phyloP scores from a whole-genome alignment of 2,888 invertebrate species.

The Camptogramma bilineatum region DNA sequence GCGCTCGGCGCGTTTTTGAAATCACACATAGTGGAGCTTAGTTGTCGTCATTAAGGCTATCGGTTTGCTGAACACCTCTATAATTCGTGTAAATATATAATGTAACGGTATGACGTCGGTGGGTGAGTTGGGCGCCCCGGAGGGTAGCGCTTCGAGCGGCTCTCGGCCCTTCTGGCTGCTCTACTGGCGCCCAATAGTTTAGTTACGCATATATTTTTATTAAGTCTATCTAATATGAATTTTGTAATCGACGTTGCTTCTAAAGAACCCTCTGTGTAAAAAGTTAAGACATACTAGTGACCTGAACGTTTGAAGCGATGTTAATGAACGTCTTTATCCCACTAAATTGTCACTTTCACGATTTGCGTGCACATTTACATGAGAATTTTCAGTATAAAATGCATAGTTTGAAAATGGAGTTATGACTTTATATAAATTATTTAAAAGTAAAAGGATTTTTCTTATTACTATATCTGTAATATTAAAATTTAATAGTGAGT shows the following conservation, averaged over 20 bases:
- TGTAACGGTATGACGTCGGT: conserved; percentile 77
- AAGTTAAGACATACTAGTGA: conserved; percentile 85
- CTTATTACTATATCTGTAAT: conserved; percentile 83
- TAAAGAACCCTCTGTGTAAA: conserved; percentile 83
- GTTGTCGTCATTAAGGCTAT: conserved; percentile 81
- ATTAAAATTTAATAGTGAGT: conserved; percentile 85
- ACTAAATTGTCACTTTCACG: conserved; percentile 83
- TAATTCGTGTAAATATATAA: conserved; percentile 84
- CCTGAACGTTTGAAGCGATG: conserved; percentile 83
- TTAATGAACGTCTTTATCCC: conserved; percentile 77
- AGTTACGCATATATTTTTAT: conserved; percentile 85
- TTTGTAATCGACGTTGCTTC: conserved; percentile 85
- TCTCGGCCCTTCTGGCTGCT: conserved; percentile 47
- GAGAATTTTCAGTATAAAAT: conserved; percentile 74
- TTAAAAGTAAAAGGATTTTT: conserved; percentile 77
- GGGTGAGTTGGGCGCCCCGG: conserved; percentile 38
- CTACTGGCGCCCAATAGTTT: conserved; percentile 68
- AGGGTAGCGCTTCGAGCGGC: conserved; percentile 40
- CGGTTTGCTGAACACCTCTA: conserved; percentile 82
- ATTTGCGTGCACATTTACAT: conserved; percentile 80
- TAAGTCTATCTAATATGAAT: conserved; percentile 83
- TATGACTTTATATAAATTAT: conserved; percentile 82
- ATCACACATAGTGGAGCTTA: conserved; percentile 84
- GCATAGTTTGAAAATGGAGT: conserved; percentile 78
- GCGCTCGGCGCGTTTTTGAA: conserved; percentile 80